phyloP scores from a whole-genome alignment of 2,797 vertebrate genomes.

The Schizopygopsis pylzovi region DNA sequence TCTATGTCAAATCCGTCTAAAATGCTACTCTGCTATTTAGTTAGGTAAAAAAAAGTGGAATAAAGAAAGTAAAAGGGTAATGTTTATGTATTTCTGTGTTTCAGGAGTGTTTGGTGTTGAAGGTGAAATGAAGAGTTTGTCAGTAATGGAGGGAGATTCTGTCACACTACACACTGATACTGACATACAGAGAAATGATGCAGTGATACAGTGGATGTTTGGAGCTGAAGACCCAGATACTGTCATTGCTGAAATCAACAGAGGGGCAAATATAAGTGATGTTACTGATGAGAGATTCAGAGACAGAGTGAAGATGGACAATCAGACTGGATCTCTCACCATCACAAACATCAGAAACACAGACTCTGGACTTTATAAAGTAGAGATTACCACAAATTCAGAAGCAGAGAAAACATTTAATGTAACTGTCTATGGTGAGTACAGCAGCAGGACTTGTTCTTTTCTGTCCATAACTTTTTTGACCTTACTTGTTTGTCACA shows the following conservation, averaged over 20 bases:
- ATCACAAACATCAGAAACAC: background rate
- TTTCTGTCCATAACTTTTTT: too few species aligned
- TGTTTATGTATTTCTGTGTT: background rate
- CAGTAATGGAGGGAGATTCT: background rate
- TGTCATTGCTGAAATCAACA: background rate
- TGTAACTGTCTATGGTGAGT: background rate
- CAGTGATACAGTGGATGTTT: background rate
- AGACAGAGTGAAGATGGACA: background rate
- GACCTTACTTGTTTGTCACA: too few species aligned
- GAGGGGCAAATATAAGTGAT: background rate
- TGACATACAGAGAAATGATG: background rate
- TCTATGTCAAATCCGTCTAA: too few species aligned
- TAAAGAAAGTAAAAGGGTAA: too few species aligned
- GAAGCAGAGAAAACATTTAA: accelerated
- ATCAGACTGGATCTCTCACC: too few species aligned
- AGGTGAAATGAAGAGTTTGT: background rate
- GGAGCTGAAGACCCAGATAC: background rate
- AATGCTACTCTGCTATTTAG: too few species aligned
- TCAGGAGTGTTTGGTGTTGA: background rate
- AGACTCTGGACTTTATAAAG: background rate
- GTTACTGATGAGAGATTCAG: background rate
- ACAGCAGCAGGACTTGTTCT: background rate
- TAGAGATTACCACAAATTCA: background rate
- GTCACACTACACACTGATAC: background rate
- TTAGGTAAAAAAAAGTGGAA: too few species aligned